Conservation (phyloP, 1,140 invertebrate species). For the Chlorops oryzae region DNA sequence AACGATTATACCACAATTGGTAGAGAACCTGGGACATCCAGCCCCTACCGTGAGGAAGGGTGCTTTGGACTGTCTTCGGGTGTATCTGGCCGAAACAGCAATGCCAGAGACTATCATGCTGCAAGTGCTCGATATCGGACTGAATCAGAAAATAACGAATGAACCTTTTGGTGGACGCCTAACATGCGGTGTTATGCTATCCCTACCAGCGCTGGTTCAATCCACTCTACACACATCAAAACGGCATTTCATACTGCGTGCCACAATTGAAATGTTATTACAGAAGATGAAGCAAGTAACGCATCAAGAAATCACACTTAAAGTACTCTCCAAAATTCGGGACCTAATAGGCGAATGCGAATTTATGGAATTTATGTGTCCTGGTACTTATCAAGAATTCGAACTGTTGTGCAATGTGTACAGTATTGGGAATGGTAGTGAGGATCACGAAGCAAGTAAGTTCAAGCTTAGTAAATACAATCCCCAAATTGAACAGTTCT, state of each 20-base stretch:
- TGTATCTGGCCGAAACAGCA: conserved; percentile 59
- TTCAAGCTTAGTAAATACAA: no score
- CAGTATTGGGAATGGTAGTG: conserved; percentile 32
- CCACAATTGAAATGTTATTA: conserved; percentile 55
- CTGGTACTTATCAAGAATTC: conserved; percentile 59
- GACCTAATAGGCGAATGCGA: conserved; percentile 58
- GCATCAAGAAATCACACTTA: conserved; percentile 62
- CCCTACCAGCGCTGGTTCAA: conserved; percentile 59
- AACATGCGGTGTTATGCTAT: conserved; percentile 60
- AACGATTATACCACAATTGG: conserved; percentile 58
- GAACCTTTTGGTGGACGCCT: conserved; percentile 57
- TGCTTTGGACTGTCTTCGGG: conserved; percentile 61
- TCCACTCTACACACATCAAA: conserved; percentile 46
- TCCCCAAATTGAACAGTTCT: no score
- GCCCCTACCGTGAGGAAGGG: conserved; percentile 71
- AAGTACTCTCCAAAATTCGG: conserved; percentile 60
- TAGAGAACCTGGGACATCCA: conserved; percentile 66
- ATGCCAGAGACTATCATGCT: conserved; percentile 55
- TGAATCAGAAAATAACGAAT: conserved; percentile 53
- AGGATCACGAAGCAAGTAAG: no score
- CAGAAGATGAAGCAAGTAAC: conserved; percentile 60
- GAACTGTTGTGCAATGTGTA: conserved; percentile 62
- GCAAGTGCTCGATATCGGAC: conserved; percentile 58
- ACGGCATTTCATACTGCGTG: conserved; percentile 45
- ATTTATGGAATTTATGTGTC: conserved; percentile 54